Base-by-base conservation (phyloP, 2,113 vertebrate species). In the Holacanthus passer region DNA sequence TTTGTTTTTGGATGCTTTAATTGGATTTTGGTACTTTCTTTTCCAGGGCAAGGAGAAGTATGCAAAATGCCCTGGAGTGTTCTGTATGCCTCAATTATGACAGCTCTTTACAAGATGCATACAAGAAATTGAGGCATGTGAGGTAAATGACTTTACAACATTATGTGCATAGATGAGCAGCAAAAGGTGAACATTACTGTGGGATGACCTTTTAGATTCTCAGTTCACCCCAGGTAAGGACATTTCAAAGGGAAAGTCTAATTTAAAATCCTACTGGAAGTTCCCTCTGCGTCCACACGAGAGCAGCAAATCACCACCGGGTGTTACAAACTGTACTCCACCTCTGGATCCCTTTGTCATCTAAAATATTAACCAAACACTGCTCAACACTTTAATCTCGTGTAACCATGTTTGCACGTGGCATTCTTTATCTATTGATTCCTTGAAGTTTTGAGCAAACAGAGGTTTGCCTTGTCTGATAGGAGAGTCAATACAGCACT, bases 271-370 rank as follows among this genome's bases (percentile, higher is more conserved):
- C 52, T 4, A 43, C 1, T 24, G 0, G 12, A 50, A 20, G 55
- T 85, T 70, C 56, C 24, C 3, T 7, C 7, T 20, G 14, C 1
- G 8, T 20, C 90, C 90, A 76, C 85, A 53, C 0, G 88, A 10
- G 75, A 35, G 88, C 82, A 89, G 73, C 68, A 89, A 5, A 80
- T 29, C 45, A 0, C 66, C 50, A 69, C 17, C 14, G 16, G 4
- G 1, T 62, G 50, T 48, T 41, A 0, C 0, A 9, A 1, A 9
- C 6, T 8, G 45, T 2, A 9, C 32, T 13, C 20, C 31, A 27
- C 7, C 19, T 20, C 22, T 27, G 50, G 8, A 10, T 41, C 58
- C 4, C 45, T 29, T 45, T 62, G 59, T 68, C 39, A 4, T 35
- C 2, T 53, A 0, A 14, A n/a, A 17, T 13, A 37, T 58, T 19